These are phyloP conservation scores for Sardina pilchardus DNA, from an alignment of 2,113 vertebrate genomes.

Conservation along the genomic window DNA sequence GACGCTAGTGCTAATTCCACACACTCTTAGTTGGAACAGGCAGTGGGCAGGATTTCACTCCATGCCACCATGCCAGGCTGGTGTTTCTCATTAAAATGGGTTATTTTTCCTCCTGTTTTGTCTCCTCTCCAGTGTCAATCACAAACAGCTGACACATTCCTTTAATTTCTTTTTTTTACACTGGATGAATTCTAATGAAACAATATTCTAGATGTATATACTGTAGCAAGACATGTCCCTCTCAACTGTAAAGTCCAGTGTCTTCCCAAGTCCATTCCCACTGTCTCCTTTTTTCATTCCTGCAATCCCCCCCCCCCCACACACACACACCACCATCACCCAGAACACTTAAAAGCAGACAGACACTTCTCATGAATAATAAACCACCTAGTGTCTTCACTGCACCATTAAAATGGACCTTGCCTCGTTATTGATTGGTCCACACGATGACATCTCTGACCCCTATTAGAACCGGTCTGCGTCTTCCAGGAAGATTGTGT, in stretches of 20 bases:
- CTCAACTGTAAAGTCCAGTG: background rate
- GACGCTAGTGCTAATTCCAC: background rate
- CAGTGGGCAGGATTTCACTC: background rate
- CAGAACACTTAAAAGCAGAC: background rate
- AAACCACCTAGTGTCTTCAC: constrained; percentile 12
- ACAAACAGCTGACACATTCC: background rate
- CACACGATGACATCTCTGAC: constrained; percentile 42
- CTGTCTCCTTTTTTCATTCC: background rate
- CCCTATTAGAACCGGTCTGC: constrained; percentile 33
- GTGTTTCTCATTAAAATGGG: background rate
- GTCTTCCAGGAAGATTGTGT: constrained; percentile 19
- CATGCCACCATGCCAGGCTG: background rate
- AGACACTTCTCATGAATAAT: constrained; percentile 38
- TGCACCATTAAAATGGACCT: constrained; percentile 47
- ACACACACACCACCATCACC: background rate
- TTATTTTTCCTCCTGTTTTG: background rate
- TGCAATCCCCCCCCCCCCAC: background rate
- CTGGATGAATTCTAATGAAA: background rate
- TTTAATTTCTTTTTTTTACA: background rate
- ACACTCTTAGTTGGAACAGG: background rate
- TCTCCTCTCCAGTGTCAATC: background rate
- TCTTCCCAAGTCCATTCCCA: background rate
- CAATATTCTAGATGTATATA: too few species aligned
- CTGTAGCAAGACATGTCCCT: too few species aligned
- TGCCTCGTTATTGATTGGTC: constrained; percentile 49